phyloP scores from a whole-genome alignment of 2,888 invertebrate genomes.

The Eupithecia inturbata region DNA sequence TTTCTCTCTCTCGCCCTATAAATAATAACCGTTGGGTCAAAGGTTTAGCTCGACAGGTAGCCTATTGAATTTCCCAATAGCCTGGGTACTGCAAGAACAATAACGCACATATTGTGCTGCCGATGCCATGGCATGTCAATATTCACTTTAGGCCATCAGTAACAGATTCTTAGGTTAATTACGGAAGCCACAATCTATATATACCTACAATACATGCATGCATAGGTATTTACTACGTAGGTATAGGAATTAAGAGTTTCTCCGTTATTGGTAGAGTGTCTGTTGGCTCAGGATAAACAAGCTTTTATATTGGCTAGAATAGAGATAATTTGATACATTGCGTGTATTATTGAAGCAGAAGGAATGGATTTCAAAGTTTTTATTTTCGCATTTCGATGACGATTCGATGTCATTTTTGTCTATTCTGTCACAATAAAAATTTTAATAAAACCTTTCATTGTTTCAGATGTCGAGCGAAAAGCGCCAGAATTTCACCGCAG shows the following conservation, averaged over 20 bases:
- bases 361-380: no score
- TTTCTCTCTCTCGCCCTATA: background rate
- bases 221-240: background rate
- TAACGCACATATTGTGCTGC: conserved; percentile 1
- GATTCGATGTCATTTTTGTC: no score
- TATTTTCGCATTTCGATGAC: no score
- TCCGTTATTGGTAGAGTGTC: no score
- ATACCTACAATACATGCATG: background rate
- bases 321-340: no score
- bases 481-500: conserved; percentile 50
- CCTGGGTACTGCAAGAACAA: background rate
- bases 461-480: conserved; percentile 66
- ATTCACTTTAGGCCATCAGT: background rate
- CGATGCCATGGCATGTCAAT: conserved; percentile 17
- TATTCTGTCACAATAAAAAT: conserved; percentile 14
- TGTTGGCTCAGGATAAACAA: no score
- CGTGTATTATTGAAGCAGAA: no score
- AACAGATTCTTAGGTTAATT: background rate
- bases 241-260: no score
- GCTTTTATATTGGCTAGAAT: no score
- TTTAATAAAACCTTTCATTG: conserved; percentile 53
- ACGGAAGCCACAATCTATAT: background rate
- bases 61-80: background rate
- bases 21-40: background rate
- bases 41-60: background rate